Percentiles rank a stretch among this genome's conserved stretches.
Evolutionary conservation across 2,888 invertebrate species (phyloP).

Genomic region (Phyto melanocephala): DNA sequence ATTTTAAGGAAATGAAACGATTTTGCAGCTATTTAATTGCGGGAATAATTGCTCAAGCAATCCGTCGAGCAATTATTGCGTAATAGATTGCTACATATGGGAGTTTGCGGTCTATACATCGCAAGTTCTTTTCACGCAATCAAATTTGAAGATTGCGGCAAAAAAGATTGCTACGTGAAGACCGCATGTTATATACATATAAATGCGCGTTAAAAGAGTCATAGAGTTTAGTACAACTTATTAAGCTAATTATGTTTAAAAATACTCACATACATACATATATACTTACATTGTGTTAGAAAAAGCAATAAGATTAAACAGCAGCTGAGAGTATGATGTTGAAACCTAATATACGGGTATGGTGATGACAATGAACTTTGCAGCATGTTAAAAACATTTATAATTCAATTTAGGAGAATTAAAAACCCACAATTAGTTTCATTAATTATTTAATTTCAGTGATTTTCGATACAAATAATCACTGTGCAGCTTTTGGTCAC

Average conservation of each 20-base stretch:
- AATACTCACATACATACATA: neutral
- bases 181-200: too few species aligned
- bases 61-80: too few species aligned
- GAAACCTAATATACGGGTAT: constrained; percentile 8
- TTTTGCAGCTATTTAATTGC: too few species aligned
- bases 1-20: too few species aligned
- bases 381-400: constrained; percentile 54
- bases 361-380: constrained; percentile 43
- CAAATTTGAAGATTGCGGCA: too few species aligned
- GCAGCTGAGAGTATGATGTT: constrained; percentile 65
- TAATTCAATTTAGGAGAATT: neutral
- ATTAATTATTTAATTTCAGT: neutral
- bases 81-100: too few species aligned
- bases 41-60: too few species aligned
- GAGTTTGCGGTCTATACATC: too few species aligned
- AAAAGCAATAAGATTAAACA: constrained; percentile 56
- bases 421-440: neutral
- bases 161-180: too few species aligned
- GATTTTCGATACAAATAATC: neutral
- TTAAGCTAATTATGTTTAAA: neutral
- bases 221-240: neutral
- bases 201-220: neutral
- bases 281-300: constrained; percentile 55
- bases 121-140: too few species aligned
- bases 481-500: neutral